Base-by-base conservation (phyloP, 2,888 invertebrate genomes). In the Caenorhabditis sp. region DNA sequence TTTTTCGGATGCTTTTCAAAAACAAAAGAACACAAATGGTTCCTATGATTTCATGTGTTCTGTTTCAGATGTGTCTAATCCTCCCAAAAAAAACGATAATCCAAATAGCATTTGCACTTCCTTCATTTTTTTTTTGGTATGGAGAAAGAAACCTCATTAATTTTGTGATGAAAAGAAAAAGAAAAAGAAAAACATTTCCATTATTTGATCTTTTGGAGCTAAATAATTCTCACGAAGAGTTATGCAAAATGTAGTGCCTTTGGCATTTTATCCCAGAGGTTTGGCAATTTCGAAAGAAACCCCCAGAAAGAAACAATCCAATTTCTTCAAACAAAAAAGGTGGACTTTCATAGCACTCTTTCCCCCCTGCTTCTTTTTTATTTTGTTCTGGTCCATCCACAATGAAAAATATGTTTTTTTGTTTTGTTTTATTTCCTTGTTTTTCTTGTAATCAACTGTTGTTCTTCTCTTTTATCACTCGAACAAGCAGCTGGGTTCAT, bases 381-480 rank as follows among this genome's bases (percentile, higher is more conserved):
- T 17, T 43, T 43, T 43, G 36, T 43, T 43, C 31, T 31, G 31
- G 31, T 31, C 31, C 31, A 10, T 31, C 31, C 31, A 10, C 4
- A 31, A 31, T 31, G 31, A 31, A 31, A 31, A 31, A 31, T 31
- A 31, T 31, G n/a, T n/a, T n/a, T 36, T 36, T 36, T 5, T 36
- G 36, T 36, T 36, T 43, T 43, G 43, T 43, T 43, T 43, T 43
- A 43, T 43, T 7, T 43, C 8, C 43, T 43, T 43, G 43, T 43
- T 43, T 43, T 43, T 43, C 43, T 43, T 43, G 43, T 43, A 43
- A 43, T 43, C 43, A 43, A 43, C 43, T 43, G 43, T 43, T 43
- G 43, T 43, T 43, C 43, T 17, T 43, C 14, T 43, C 5, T 31
- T 43, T 43, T 43, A 43, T 43, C 43, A 43, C 17, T 17, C 12